Evolutionary conservation across 2,888 invertebrate genomes (phyloP), one percentile per base, ranked within the genome.

Genomic region (Acronicta alni): DNA sequence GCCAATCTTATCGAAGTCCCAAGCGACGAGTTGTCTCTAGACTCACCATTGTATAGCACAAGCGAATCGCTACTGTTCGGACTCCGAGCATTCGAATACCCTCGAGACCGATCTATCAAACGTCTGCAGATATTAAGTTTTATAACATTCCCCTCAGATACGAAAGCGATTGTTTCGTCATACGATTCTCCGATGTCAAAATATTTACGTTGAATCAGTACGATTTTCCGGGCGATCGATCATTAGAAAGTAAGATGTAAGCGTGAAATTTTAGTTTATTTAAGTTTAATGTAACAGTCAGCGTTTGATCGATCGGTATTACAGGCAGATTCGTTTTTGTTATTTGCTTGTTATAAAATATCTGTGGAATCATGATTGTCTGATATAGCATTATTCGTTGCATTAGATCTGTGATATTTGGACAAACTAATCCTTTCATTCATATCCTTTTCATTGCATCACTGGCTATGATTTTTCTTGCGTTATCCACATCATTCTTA

Each of bases 101-200:
- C 92, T 53, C 63, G 92, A 85, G 93, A 88, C 85, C 90, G 86
- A 93, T 93, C 91, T 87, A 92, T 93, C 93, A 93, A 90, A 87
- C 77, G 86, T 87, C 89, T 80, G 84, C 70, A 75, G 82, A 87
- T 86, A 90, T 88, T 87, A 88, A 89, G 87, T 89, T 89, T 85
- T 85, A 80, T 82, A 86, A 85, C 84, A 81, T 77, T 81, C 86
- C 86, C 85, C 83, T 82, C 80, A 82, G 82, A 83, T 91, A 86
- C 79, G 80, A 89, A 88, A 86, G 81, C 87, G 85, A 92, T 91
- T 92, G 92, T 93, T 90, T 93, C 84, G 90, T 89, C 89, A 93
- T 93, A 88, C 90, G 89, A 90, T 87, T 80, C 83, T 89, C 81
- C 80, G 81, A 80, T 87, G 93, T 93, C 93, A 93, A 87, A 93